A percentile compares a stretch with the other conserved stretches of the same genome.
Conservation (phyloP, 2,113 vertebrate species). For the Atractosteus spatula region DNA sequence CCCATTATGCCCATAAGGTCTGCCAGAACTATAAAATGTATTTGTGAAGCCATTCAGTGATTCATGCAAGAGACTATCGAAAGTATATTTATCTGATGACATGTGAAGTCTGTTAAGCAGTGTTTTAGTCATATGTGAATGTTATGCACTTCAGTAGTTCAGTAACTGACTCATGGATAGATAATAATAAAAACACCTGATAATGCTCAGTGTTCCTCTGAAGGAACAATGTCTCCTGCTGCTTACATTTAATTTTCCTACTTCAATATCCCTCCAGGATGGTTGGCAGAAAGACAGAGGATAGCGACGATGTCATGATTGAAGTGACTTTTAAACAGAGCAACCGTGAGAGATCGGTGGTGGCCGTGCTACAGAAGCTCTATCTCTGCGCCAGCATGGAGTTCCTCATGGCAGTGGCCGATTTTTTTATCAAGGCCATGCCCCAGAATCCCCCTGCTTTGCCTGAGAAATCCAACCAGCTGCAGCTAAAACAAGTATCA, state of each 20-base stretch:
- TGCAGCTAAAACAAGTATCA: conserved; percentile 60
- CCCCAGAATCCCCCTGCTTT: conserved; percentile 47
- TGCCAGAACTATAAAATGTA: too few species aligned
- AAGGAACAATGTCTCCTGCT: too few species aligned
- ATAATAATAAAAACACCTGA: too few species aligned
- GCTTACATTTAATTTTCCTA: background rate
- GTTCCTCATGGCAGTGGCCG: conserved; percentile 86
- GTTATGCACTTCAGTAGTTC: too few species aligned
- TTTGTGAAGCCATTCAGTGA: too few species aligned
- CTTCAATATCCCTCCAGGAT: conserved; percentile 68
- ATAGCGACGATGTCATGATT: conserved; percentile 71
- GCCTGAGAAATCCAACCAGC: conserved; percentile 58
- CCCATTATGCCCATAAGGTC: too few species aligned
- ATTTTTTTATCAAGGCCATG: conserved; percentile 88
- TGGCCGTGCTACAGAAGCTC: conserved; percentile 81
- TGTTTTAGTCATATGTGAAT: too few species aligned
- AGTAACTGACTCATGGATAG: too few species aligned
- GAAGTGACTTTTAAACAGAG: conserved; percentile 77
- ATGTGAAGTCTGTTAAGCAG: too few species aligned
- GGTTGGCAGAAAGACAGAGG: conserved; percentile 74
- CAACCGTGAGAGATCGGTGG: conserved; percentile 56
- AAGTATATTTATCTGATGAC: too few species aligned
- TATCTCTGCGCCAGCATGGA: conserved; percentile 94
- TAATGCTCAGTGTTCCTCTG: too few species aligned
- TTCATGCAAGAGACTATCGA: too few species aligned